These are phyloP conservation scores for Oryzias melastigma DNA, from an alignment of 2,113 vertebrate genomes.

Conservation along the genomic window DNA sequence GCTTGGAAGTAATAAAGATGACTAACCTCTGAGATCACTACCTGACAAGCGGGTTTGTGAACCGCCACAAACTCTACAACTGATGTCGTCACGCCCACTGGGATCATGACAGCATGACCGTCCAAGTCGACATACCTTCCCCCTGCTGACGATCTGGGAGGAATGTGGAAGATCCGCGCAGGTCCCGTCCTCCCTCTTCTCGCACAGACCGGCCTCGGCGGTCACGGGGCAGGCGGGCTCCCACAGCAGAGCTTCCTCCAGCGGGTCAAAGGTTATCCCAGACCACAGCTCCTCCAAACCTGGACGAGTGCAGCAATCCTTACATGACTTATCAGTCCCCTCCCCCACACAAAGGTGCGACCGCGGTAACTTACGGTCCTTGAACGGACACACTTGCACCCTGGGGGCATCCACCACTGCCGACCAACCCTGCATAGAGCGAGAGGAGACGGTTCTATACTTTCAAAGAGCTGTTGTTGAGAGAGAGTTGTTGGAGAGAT, in stretches of 20 bases:
- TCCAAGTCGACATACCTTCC: constrained; percentile 65
- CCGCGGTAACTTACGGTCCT: constrained; percentile 77
- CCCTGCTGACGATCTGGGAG: constrained; percentile 57
- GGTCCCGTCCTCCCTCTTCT: constrained; percentile 40
- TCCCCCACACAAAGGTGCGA: no score
- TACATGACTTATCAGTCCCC: no score
- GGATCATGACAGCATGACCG: accelerated
- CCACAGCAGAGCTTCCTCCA: constrained; percentile 78
- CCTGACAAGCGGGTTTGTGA: no score
- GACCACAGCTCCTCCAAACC: constrained; percentile 81
- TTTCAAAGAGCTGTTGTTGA: background rate
- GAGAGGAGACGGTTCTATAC: no score
- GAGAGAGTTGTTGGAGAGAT: background rate
- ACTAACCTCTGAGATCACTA: no score
- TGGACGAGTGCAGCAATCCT: constrained; percentile 27
- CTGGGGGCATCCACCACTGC: constrained; percentile 81
- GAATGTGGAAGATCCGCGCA: constrained; percentile 79
- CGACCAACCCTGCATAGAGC: constrained; percentile 80
- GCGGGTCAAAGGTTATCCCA: constrained; percentile 78
- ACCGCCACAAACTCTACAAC: background rate
- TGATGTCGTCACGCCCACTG: background rate
- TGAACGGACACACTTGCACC: constrained; percentile 85
- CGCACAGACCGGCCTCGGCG: constrained; percentile 75
- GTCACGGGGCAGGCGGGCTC: constrained; percentile 76
- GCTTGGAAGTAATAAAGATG: no score